Base-by-base conservation (phyloP, 2,113 vertebrate genomes). In the Sinocyclocheilus rhinocerous region DNA sequence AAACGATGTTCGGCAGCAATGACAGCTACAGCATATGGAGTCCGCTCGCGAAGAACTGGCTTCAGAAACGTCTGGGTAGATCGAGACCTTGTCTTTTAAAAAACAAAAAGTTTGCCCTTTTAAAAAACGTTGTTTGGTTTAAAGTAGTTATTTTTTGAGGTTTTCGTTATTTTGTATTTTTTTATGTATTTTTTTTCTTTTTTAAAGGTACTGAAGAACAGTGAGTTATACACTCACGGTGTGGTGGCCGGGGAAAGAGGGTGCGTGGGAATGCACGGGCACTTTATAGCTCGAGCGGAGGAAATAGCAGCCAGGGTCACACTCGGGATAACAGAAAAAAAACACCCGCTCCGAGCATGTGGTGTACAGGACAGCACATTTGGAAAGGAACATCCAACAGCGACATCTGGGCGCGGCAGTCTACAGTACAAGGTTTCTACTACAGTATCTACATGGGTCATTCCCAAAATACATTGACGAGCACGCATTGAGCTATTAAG, bases 141-240 rank as follows among this genome's bases (percentile, higher is more conserved):
- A 59, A 36, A 81, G 90, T 84, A 59, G 85, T 65, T 91, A 89
- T 91, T 88, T 91, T 94, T 89, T 18, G 80, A 90, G 89, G 80
- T 95, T 95, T 92, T 91, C 90, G 93, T 24, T 91, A 16, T 87
- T 89, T 94, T 95, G 91, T 93, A 85, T 91, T 85, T 92, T 91
- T 89, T 90, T 93, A 52, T 22, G 4, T 48, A 83, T 22, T 76
- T 85, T 83, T 81, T 81, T 87, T 94, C 90, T 93, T 93, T 91
- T 93, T 92, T 93, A 92, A 92, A 92, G 91, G 93, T 94, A 92
- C 92, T 93, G 90, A 90, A 92, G 90, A 92, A 91, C 94, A 79
- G 95, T 95, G 95, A 95, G 95, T 94, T 93, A 81, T 83, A 93
- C 95, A 95, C 95, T 95, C 95, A 95, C 95, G 91, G 92, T 93